Conservation (phyloP, 2,113 vertebrate species). For the Corynorhinus townsendii region DNA sequence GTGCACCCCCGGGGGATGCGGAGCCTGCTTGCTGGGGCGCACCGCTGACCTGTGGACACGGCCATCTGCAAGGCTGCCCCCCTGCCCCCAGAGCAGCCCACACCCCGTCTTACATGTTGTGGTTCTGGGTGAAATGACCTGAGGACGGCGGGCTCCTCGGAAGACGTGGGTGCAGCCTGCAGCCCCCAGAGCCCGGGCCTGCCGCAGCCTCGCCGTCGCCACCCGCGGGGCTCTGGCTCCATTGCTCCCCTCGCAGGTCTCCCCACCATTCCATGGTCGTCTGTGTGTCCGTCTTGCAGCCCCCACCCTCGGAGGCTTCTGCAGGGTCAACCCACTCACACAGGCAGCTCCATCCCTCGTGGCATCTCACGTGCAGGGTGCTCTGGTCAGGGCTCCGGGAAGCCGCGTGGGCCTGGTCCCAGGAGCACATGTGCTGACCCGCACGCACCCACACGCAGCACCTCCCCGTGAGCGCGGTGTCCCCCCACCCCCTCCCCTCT, state of each 20-base stretch:
- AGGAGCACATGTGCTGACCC: no score
- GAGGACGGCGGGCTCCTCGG: neutral
- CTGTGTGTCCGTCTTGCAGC: no score
- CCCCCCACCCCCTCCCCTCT: fast-evolving
- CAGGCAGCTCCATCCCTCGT: no score
- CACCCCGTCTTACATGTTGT: neutral
- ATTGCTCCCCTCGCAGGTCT: neutral
- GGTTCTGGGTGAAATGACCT: neutral
- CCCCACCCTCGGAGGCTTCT: no score
- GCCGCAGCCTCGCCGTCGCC: fast-evolving
- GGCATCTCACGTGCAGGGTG: no score
- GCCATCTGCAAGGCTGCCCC: neutral
- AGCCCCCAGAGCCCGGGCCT: fast-evolving
- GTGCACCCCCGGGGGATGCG: fast-evolving
- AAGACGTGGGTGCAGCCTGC: fast-evolving
- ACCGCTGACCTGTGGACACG: neutral
- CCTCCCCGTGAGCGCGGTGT: fast-evolving
- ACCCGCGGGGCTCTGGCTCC: neutral
- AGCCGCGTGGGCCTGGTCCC: no score
- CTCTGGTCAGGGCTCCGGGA: no score
- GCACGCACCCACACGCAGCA: no score
- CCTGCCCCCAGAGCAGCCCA: neutral
- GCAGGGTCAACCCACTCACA: no score
- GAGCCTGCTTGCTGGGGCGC: no score
- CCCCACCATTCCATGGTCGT: no score